Evolutionary conservation across 2,888 invertebrate genomes (phyloP), one percentile per base, ranked within the genome.

Genomic region (Melieria omissa): DNA sequence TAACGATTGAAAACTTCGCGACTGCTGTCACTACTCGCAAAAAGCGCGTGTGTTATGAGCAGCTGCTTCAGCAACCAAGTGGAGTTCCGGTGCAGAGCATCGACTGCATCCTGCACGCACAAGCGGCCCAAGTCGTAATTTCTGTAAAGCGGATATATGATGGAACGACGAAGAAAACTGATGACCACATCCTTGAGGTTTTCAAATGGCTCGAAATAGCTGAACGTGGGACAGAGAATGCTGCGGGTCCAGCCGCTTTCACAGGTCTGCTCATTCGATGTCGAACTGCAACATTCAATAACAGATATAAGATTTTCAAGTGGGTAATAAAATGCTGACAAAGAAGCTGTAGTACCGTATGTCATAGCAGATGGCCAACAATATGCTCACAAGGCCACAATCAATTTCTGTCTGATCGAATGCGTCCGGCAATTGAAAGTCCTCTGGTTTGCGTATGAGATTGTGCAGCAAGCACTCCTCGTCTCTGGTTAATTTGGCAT

Each of bases 291-390:
- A 44, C n/a, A 29, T 16, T 29, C 29, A 29, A 3, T 29, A 29
- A 29, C 29, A 29, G 29, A 29, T 29, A 29, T 2, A 29, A 29
- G 29, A 3, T 29, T 29, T 29, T 29, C 29, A 29, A 29, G 29
- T 29, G 2, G 29, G 29, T 29, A 1, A 2, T 29, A 29, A 29
- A 29, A 3, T 29, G 29, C 29, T 29, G 29, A 29, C 29, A 2
- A 29, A 29, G 29, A 29, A 29, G 2, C 1, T 55, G 4, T 16
- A 45, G 4, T 9, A 83, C 82, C 86, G 82, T 47, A 85, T 78
- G 73, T 86, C 86, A 67, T 86, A 86, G 73, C 86, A 86, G 73
- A 86, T 86, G 64, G 81, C 85, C 68, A 86, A 70, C 16, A 86
- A 75, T 67, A 86, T 83, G 75, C 84, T 85, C 7, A 86, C 80